Base-by-base conservation (phyloP, 2,888 invertebrate genomes). In the Eupithecia pulchellata region DNA sequence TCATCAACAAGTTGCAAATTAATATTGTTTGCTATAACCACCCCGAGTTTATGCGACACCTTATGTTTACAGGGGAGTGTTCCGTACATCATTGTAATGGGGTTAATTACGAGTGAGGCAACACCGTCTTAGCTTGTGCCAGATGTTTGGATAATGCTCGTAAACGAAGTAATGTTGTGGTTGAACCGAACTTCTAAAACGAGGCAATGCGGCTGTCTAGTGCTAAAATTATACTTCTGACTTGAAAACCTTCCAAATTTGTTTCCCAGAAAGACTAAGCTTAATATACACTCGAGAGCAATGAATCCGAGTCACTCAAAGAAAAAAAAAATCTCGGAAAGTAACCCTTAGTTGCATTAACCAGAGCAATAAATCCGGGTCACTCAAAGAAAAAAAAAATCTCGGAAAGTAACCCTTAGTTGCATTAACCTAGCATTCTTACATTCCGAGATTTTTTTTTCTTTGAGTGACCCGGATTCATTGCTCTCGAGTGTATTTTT, bases 1-100 rank as follows among this genome's bases (percentile, higher is more conserved):
- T 91, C 90, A 91, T 93, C 93, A 93, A 93, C 93, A 93, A 93
- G 93, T 93, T 93, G 93, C 92, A 91, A 93, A 93, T 93, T 93
- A 92, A 92, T 92, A 91, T 90, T 85, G 82, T 83, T 80, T 81
- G 80, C 77, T 68, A 75, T 77, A 82, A 81, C 80, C 77, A 74
- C 78, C 79, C 79, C 77, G 74, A 81, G 84, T 84, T 85, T 87
- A 81, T 84, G 79, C 80, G 82, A 78, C 79, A 79, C 77, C 81
- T 87, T 75, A 74, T 75, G 77, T 77, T 75, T 75, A 72, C 72
- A 72, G 57, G 70, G 73, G 74, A 75, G 71, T 75, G 77, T 66
- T 77, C 75, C 72, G 73, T 71, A 71, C 66, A 72, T 74, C 72
- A 74, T 65, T 69, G 67, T 74, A 69, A 74, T 71, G 63, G 72